These are phyloP conservation scores for Thera britannica DNA, from an alignment of 2,888 invertebrate genomes.

Conservation along the genomic window DNA sequence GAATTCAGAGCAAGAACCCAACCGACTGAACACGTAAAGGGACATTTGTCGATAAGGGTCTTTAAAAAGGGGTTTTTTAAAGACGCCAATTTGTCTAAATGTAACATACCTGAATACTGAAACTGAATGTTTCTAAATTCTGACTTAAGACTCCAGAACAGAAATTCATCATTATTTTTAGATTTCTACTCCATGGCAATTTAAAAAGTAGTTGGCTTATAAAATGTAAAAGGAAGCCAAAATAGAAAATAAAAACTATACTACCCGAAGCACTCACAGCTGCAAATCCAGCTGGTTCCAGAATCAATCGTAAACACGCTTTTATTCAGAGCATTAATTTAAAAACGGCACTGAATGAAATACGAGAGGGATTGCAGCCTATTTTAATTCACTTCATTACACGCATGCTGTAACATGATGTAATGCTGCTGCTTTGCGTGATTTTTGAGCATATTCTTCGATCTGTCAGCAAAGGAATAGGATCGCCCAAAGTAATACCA, in stretches of 20 bases:
- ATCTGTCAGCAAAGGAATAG: not conserved
- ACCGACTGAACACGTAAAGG: constrained; percentile 21
- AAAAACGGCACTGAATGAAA: constrained; percentile 26
- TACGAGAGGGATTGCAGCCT: constrained; percentile 14
- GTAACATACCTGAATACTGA: not conserved
- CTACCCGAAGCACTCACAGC: constrained; percentile 28
- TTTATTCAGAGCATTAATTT: constrained; percentile 25
- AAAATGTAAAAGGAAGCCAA: constrained; percentile 19
- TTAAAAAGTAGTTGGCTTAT: constrained; percentile 2
- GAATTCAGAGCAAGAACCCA: constrained; percentile 34
- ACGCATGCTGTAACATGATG: constrained; percentile 7
- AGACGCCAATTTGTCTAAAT: not conserved
- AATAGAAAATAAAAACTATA: constrained; percentile 15
- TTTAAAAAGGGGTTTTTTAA: constrained; percentile 3
- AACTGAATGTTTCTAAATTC: not conserved
- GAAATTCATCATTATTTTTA: constrained; percentile 4
- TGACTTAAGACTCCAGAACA: not conserved
- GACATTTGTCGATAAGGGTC: constrained; percentile 12
- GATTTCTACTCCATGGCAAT: not conserved
- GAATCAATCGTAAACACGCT: constrained; percentile 32
- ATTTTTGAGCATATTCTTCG: not conserved
- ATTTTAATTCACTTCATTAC: constrained; percentile 20
- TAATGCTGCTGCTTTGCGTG: not conserved
- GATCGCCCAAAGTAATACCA: too few species aligned
- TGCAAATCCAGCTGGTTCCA: constrained; percentile 34